A percentile compares a stretch with the other conserved stretches of the same genome.
Evolutionary conservation across 1,140 invertebrate species (phyloP).

Genomic region (Kradibia gibbosae): DNA sequence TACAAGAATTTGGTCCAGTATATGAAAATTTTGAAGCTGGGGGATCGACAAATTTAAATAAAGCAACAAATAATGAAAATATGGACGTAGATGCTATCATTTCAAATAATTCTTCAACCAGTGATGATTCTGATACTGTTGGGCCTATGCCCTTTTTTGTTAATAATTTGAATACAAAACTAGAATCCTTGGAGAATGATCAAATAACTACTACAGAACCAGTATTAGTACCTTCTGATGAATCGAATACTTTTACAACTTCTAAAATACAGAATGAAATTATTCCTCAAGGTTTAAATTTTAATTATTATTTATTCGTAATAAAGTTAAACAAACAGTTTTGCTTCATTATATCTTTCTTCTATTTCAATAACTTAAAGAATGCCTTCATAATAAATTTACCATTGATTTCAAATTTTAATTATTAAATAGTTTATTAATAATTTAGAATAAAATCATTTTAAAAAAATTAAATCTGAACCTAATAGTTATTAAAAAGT

Average conservation of each 20-base stretch:
- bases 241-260: not conserved
- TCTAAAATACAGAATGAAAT: not conserved
- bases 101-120: not conserved
- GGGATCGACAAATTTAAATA: not conserved
- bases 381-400: too few relatives aligned
- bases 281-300: not conserved
- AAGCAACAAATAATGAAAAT: not conserved
- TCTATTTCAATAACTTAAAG: too few relatives aligned
- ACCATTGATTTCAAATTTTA: not conserved
- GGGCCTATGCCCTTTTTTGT: constrained; percentile 57
- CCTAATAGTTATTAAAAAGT: not conserved
- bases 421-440: not conserved
- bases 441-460: not conserved
- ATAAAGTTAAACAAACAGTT: not conserved
- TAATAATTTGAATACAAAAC: not conserved
- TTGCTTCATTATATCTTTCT: too few relatives aligned
- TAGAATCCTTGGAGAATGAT: not conserved
- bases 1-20: constrained; percentile 79
- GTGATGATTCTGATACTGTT: constrained; percentile 51
- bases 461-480: not conserved
- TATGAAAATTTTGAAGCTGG: constrained; percentile 62
- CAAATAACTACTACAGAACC: not conserved
- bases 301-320: not conserved
- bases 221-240: not conserved
- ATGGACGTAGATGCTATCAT: not conserved